A percentile compares a stretch with the other conserved stretches of the same genome.
Evolutionary conservation across 2,888 invertebrate genomes (phyloP).

Genomic region (Diploptera punctata): DNA sequence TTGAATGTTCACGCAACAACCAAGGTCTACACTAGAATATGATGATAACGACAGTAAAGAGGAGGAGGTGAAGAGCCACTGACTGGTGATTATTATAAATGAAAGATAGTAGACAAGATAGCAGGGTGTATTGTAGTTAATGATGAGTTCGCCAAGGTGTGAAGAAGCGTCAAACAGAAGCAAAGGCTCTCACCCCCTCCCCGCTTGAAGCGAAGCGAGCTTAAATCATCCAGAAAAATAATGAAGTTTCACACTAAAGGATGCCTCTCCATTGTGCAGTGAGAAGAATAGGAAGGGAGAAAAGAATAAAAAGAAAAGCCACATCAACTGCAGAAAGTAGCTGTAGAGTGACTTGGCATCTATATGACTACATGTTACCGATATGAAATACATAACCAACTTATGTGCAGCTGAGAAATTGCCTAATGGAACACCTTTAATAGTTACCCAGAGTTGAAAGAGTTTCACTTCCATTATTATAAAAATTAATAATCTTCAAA

Average conservation of each 20-base stretch:
- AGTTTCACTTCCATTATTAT: too few relatives aligned
- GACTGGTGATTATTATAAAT: constrained; percentile 29
- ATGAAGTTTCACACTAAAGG: constrained; percentile 28
- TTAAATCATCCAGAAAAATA: constrained; percentile 30
- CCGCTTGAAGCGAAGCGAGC: constrained; percentile 10
- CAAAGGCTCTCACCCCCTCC: background rate
- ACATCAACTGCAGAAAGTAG: background rate
- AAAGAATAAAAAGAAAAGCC: constrained; percentile 20
- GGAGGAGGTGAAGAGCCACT: too few relatives aligned
- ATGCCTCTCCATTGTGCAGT: constrained; percentile 1
- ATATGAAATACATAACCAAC: background rate
- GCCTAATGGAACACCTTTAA: too few relatives aligned
- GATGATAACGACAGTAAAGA: too few relatives aligned
- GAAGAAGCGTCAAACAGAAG: constrained; percentile 31
- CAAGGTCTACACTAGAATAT: too few relatives aligned
- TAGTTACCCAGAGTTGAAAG: too few relatives aligned
- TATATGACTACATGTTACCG: background rate
- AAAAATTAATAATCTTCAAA: too few relatives aligned
- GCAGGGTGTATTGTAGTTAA: constrained; percentile 23
- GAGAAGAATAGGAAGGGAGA: background rate
- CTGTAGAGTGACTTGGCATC: background rate
- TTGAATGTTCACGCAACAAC: too few relatives aligned
- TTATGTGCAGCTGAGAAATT: too few relatives aligned
- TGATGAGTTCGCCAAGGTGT: constrained; percentile 28
- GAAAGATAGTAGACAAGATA: constrained; percentile 26